Conservation (phyloP, 1,140 invertebrate genomes). For the Orchesella cincta region DNA sequence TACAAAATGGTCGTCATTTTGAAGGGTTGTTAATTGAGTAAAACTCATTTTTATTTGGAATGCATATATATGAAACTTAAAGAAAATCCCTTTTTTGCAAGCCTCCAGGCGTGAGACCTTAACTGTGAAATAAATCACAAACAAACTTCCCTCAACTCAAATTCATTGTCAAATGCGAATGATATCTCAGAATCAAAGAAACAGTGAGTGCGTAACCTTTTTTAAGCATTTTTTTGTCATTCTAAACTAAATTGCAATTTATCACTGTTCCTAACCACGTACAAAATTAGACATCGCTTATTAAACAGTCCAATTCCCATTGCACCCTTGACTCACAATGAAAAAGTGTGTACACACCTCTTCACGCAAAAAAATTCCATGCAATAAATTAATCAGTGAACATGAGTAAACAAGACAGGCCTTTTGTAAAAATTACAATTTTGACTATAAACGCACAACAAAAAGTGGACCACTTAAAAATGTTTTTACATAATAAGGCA, state of each 20-base stretch:
- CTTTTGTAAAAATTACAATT: not conserved
- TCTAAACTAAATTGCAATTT: conserved; percentile 13
- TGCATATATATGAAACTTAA: not conserved
- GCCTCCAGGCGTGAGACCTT: not conserved
- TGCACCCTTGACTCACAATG: not conserved
- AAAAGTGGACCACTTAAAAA: conserved; percentile 19
- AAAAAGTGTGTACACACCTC: conserved; percentile 1
- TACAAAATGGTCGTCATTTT: too few relatives aligned
- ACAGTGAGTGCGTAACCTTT: not conserved
- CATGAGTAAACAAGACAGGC: conserved; percentile 20
- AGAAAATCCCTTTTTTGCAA: not conserved
- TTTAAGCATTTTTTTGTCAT: not conserved
- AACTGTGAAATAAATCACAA: not conserved
- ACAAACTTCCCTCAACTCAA: not conserved
- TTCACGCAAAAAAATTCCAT: not conserved
- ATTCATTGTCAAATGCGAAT: not conserved
- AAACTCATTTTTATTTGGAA: not conserved
- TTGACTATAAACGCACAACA: not conserved
- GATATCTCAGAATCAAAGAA: not conserved
- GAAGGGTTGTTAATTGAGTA: not conserved
- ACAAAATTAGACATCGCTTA: not conserved
- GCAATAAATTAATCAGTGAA: conserved; percentile 12
- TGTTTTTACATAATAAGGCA: conserved; percentile 7
- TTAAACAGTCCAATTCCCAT: too few relatives aligned
- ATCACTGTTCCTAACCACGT: not conserved